Base-by-base conservation (phyloP, 2,797 vertebrate species). In the Columba guinea region DNA sequence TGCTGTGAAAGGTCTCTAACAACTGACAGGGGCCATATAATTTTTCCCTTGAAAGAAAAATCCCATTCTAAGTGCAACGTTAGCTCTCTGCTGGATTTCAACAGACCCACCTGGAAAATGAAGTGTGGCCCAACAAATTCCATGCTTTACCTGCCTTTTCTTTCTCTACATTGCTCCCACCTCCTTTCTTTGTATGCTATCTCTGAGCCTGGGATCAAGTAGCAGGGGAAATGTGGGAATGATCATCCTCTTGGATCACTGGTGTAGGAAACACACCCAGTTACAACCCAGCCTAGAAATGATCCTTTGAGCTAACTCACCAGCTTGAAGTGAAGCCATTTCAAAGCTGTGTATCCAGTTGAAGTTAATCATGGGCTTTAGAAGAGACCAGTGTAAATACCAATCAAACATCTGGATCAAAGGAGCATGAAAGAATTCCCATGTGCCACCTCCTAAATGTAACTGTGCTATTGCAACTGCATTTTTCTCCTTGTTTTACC, bases 401-500 rank as follows among this genome's bases (percentile, higher is more conserved):
- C 53, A 60, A 15, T 37, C 46, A 74, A 91, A 83, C 3, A 1
- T 24, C 46, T 56, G 26, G 70, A 85, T 89, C 79, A 78, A 74
- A 89, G 65, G 20, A 74, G 23, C 26, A 58, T 1, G 1, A n/a
- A 13, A 52, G 17, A 70, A 79, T 71, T 87, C 58, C 26, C 41
- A 34, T 2, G 4, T 49, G n/a, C 23, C 27, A 63, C 18, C 27
- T 78, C 64, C 35, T 35, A 64, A 89, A 84, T 2, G 5, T 84
- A 93, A 75, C 39, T 82, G 30, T 23, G 8, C 20, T 79, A 35
- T 27, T 86, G 49, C 52, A 68, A 67, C 32, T 64, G 24, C 37
- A 44, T 93, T 93, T 89, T 78, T 87, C 28, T 68, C 56, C 27
- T 82, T 60, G 16, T 91, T 95, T 90, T 90, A 77, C 64, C 46